Percentiles rank a stretch among this genome's conserved stretches.
Evolutionary conservation across 2,888 invertebrate species (phyloP).

Genomic region (Plebejus melissa): DNA sequence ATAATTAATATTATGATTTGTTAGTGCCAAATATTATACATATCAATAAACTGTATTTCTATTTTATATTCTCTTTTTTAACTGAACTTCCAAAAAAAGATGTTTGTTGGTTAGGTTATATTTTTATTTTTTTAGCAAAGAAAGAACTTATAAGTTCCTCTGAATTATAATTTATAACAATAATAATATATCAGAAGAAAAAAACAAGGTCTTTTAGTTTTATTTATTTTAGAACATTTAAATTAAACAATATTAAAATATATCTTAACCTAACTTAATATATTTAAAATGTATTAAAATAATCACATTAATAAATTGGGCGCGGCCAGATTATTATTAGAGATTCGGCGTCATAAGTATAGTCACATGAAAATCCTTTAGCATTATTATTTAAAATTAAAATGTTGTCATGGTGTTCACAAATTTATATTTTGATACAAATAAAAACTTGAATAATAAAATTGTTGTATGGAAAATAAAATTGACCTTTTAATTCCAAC

Average conservation of each 20-base stretch:
- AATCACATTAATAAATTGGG: slow-evolving; percentile 61
- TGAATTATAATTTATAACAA: neutral
- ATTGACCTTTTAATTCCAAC: slow-evolving; percentile 33
- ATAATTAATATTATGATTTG: slow-evolving; percentile 26
- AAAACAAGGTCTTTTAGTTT: slow-evolving; percentile 47
- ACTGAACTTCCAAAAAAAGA: neutral
- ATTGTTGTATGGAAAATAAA: neutral
- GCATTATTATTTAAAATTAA: neutral
- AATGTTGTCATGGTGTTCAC: neutral
- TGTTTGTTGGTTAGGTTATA: neutral
- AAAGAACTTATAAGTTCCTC: neutral
- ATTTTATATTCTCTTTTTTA: neutral
- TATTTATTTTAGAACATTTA: slow-evolving; percentile 63
- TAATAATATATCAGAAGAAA: slow-evolving; percentile 25
- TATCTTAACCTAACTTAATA: slow-evolving; percentile 58
- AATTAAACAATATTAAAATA: slow-evolving; percentile 60
- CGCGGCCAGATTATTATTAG: slow-evolving; percentile 44
- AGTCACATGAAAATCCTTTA: neutral
- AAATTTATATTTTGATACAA: slow-evolving; percentile 31
- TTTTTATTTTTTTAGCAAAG: neutral
- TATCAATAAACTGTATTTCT: neutral
- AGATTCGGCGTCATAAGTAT: slow-evolving; percentile 31
- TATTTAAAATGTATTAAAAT: slow-evolving; percentile 49
- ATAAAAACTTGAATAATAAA: neutral
- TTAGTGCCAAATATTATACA: slow-evolving; percentile 32